phyloP scores from a whole-genome alignment of 2,888 invertebrate species.

The Argyresthia albistria region DNA sequence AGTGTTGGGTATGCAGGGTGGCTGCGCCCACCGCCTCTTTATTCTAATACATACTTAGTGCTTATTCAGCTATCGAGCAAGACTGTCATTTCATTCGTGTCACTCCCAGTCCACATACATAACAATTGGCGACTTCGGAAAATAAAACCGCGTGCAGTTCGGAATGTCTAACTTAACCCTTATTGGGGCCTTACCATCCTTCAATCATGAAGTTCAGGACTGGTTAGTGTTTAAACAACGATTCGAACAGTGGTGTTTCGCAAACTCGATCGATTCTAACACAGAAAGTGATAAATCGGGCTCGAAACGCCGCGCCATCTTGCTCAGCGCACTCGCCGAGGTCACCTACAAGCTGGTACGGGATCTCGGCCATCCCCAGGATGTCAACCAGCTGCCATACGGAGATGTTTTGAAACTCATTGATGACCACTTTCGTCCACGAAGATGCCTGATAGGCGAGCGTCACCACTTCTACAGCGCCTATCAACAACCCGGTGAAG shows the following conservation, averaged over 20 bases:
- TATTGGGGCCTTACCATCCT: too few relatives aligned
- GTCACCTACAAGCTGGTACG: not conserved
- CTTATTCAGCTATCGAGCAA: too few relatives aligned
- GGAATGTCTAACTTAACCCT: too few relatives aligned
- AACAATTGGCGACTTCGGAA: too few relatives aligned
- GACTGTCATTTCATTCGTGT: too few relatives aligned
- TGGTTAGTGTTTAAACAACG: too few relatives aligned
- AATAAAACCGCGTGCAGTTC: too few relatives aligned
- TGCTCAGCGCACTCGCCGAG: not conserved
- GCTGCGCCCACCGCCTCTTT: too few relatives aligned
- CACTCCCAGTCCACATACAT: too few relatives aligned
- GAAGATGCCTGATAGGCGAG: not conserved
- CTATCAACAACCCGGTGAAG: not conserved
- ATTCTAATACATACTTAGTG: too few relatives aligned
- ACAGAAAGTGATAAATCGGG: not conserved
- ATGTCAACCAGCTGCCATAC: not conserved
- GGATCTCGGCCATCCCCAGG: not conserved
- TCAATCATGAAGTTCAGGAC: too few relatives aligned
- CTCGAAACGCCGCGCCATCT: not conserved
- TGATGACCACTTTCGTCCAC: not conserved
- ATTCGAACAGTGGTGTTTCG: slow-evolving; percentile 2
- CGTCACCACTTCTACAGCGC: not conserved
- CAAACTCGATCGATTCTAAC: not conserved
- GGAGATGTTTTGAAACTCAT: not conserved
- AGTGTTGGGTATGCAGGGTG: too few relatives aligned